Evolutionary conservation across 1,140 invertebrate genomes (phyloP), one percentile per base, ranked within the genome.

Genomic region (Anastrepha obliqua): DNA sequence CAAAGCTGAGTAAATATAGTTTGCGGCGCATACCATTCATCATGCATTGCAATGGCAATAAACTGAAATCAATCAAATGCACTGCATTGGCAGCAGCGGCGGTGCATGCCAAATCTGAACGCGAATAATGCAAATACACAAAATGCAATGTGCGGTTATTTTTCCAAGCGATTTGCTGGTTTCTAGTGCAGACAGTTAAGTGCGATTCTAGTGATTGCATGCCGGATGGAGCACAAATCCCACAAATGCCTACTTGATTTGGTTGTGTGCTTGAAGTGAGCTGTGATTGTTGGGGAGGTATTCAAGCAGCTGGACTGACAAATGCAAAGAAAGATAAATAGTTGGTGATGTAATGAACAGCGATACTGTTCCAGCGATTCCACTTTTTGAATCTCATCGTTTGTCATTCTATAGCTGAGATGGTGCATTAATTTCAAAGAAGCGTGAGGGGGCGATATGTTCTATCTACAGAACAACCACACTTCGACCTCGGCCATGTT

Each of bases 31-130:
- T n/a, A 55, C 17, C 17, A 78, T 6, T 11, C 44, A 51, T 15
- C 44, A 78, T 39, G 20, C 51, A 51, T 55, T 81, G 74, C n/a
- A 81, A 58, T n/a, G n/a, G 74, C 55, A 81, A 81, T 81, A 81
- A 55, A 81, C 74, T 2, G 74, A 81, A 81, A 81, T 81, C 74
- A 81, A 81, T 81, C 74, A 81, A 81, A 20, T 81, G 74, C 74
- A 55, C 42, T 55, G 74, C 74, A 17, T 81, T 81, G 47, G 74
- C 74, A 81, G 74, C 47, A 74, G 13, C 4, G 39, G 0, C 20
- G 65, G 44, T 3, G n/a, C 70, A 51, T 42, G 70, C 42, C 74
- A 81, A 51, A 81, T 51, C 47, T 29, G 1, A 15, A 74, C 29
- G 39, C 39, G 7, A 42, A 15, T 74, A 74, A 44, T 47, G 42